phyloP scores from a whole-genome alignment of 2,797 vertebrate species.

The Sorex maritimensis region DNA sequence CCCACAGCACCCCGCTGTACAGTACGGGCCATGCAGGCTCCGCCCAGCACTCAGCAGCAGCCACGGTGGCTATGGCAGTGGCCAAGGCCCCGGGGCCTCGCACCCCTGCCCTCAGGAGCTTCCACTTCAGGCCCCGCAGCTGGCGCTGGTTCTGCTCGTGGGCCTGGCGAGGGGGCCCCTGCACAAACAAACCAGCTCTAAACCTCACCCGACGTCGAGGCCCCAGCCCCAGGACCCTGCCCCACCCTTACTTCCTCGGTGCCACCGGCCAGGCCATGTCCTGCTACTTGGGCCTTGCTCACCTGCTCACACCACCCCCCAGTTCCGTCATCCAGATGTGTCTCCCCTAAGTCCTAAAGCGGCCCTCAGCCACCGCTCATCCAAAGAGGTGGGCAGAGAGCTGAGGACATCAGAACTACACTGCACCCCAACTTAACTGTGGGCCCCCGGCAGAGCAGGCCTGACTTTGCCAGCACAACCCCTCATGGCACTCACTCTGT shows the following conservation, averaged over 20 bases:
- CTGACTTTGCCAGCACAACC: neutral
- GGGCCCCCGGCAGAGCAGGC: neutral
- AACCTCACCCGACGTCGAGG: rapidly evolving
- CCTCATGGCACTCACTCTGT: neutral
- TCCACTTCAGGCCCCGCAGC: neutral
- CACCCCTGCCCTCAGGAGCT: neutral
- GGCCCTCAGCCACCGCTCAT: neutral
- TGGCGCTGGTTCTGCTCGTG: rapidly evolving
- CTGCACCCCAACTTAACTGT: neutral
- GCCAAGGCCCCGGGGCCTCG: conserved; percentile 2
- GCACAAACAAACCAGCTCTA: neutral
- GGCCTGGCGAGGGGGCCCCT: rapidly evolving
- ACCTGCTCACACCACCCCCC: neutral
- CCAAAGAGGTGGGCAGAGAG: neutral
- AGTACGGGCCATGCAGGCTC: neutral
- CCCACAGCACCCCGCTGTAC: neutral
- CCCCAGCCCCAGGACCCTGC: neutral
- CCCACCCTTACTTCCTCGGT: too few species aligned
- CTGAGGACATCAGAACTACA: neutral
- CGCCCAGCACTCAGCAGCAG: neutral
- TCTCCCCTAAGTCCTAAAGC: neutral
- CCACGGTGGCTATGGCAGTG: neutral
- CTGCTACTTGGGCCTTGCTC: neutral
- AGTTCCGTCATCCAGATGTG: neutral
- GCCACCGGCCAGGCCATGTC: neutral